A percentile compares a stretch with the other conserved stretches of the same genome.
Conservation (phyloP, 2,888 invertebrate genomes). For the Drosophila percnosoma region DNA sequence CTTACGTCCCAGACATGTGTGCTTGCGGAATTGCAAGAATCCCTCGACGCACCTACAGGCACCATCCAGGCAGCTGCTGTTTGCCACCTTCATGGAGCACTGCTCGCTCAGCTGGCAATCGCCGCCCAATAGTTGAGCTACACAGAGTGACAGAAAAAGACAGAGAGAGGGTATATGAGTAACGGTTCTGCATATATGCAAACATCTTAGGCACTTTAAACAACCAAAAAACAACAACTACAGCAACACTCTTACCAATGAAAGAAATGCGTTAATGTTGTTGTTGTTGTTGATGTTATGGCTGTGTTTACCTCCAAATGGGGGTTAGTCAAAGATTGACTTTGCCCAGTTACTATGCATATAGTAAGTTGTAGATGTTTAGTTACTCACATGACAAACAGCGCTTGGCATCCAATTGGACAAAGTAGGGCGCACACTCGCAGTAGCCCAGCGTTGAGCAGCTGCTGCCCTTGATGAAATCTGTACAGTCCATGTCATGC, state of each 20-base stretch:
- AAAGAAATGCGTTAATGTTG: conserved; percentile 9
- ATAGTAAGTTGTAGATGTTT: background rate
- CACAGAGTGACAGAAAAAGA: conserved; percentile 1
- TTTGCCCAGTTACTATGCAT: conserved; percentile 44
- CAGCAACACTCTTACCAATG: conserved; percentile 21
- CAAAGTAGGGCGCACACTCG: conserved; percentile 93
- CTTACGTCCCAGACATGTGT: conserved; percentile 96
- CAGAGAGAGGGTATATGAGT: conserved; percentile 19
- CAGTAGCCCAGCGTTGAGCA: conserved; percentile 88
- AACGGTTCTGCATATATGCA: conserved; percentile 51
- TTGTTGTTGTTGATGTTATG: conserved; percentile 2
- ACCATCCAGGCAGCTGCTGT: conserved; percentile 93
- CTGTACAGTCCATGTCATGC: conserved; percentile 85
- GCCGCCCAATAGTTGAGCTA: conserved; percentile 86
- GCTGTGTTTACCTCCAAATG: conserved; percentile 17
- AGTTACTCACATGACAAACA: conserved; percentile 93
- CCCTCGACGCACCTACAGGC: conserved; percentile 94
- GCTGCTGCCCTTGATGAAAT: conserved; percentile 85
- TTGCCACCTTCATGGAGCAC: conserved; percentile 94
- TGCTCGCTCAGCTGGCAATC: conserved; percentile 93
- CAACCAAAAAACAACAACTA: conserved; percentile 7
- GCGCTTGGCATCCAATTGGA: conserved; percentile 90
- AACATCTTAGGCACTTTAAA: conserved; percentile 29
- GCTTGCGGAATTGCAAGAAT: conserved; percentile 94
- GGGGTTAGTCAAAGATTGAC: conserved; percentile 72